Evolutionary conservation across 1,140 invertebrate genomes (phyloP), one percentile per base, ranked within the genome.

Genomic region (Brachionus angularis): DNA sequence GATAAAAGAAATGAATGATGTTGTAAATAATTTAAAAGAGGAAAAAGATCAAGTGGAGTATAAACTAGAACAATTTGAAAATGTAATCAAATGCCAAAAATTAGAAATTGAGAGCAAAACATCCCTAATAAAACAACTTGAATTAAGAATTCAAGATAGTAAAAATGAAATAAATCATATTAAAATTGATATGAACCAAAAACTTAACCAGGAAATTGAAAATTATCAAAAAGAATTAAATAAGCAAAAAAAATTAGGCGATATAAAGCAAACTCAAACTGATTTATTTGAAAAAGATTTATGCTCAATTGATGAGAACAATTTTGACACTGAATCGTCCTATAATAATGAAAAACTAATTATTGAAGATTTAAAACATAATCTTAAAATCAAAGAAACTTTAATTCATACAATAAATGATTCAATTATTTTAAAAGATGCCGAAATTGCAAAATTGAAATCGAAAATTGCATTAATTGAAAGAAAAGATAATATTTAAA

Each of bases 31-130:
- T 39, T 36, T 58, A 12, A 67, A 50, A 47, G 42, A 67, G n/a
- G 62, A 67, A 67, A 67, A 50, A 67, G 42, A 47, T 47, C 62
- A 67, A 31, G 62, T 29, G 18, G 42, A 67, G 36, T 67, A 47
- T 18, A 67, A 67, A 50, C 34, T 67, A 18, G 27, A 67, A 47
- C 62, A 50, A 46, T 67, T 27, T 18, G 62, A 67, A 46, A 67
- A 67, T 33, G 47, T 67, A 42, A 46, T 34, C 18, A 50, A 67
- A 29, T 67, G 62, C 23, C 62, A 67, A 50, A 67, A 67, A 23
- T 27, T 67, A 18, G 62, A 67, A 50, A 67, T 67, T 27, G 62
- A 67, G 10, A 67, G 62, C 25, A 67, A 67, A 47, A 27, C 23
- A 2, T 46, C 62, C 16, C 31, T 67, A 50, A 67, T 67, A 5